These are phyloP conservation scores for Emmelina monodactyla DNA, from an alignment of 2,888 invertebrate genomes.

Conservation along the genomic window DNA sequence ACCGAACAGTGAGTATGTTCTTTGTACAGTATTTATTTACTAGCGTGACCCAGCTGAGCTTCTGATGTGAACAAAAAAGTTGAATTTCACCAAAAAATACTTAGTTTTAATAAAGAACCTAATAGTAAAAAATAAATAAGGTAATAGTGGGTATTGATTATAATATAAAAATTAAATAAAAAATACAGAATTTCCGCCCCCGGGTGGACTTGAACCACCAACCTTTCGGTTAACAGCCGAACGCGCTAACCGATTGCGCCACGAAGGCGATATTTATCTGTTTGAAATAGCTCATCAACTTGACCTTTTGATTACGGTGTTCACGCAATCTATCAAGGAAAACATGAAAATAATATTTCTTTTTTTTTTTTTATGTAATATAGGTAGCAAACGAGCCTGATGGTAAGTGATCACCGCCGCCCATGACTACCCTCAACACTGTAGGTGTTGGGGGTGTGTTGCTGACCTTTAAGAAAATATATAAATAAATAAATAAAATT, in stretches of 20 bases:
- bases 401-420: no score
- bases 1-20: no score
- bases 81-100: no score
- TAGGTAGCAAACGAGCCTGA: no score
- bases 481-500: no score
- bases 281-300: neutral
- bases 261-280: conserved; percentile 69
- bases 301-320: neutral
- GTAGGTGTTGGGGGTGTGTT: no score
- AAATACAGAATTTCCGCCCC: conserved; percentile 69
- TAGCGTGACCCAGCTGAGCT: no score
- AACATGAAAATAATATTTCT: neutral
- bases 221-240: conserved; percentile 99
- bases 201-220: conserved; percentile 98
- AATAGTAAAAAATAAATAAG: neutral
- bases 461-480: no score
- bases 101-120: no score
- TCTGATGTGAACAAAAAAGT: no score
- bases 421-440: no score
- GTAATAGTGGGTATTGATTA: neutral
- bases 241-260: conserved; percentile 97
- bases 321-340: neutral
- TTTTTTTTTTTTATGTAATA: neutral
- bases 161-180: neutral
- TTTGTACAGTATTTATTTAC: no score